Base-by-base conservation (phyloP, 2,797 vertebrate species). In the Garrulus glandarius region DNA sequence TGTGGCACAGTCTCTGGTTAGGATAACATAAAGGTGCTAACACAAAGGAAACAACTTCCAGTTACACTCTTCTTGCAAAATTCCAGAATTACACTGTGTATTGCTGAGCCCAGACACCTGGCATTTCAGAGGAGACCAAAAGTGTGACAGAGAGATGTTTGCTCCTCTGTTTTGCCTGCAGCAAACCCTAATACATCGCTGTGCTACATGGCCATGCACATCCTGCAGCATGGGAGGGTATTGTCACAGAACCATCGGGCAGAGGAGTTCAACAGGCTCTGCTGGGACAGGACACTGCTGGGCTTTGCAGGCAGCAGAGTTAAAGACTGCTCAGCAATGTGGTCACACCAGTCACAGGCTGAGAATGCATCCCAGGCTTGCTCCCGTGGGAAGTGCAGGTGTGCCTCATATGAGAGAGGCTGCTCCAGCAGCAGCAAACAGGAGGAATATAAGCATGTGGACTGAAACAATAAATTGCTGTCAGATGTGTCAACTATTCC, bases 381-480 rank as follows among this genome's bases (percentile, higher is more conserved):
- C 12, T 76, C 52, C 63, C 3, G 0, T 23, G 55, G 83, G 46
- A 84, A 41, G 30, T 26, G 53, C 18, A 32, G 72, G 14, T 36
- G 39, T 9, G 8, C 16, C 8, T 78, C 52, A 4, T 7, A 13
- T 4, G 21, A 61, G 43, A 60, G 52, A 57, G 72, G 34, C 20
- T 53, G 5, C 47, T 88, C 37, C 83, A 82, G 61, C 60, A 68
- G 68, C 34, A 89, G 30, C 44, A 71, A 85, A 50, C 26, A 52
- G 46, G 24, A 86, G 60, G 37, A 64, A 61, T 61, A 47, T 1
- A 71, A 68, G 37, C 60, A 55, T 17, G 41, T 47, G 37, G 60
- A 46, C 44, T 81, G 63, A 89, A 87, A 84, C 61, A 92, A 53
- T 72, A 88, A 77, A 49, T 30, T 68, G 67, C 63, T 87, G 74